Evolutionary conservation across 2,113 vertebrate species (phyloP).

Genomic region (Larimichthys crocea): DNA sequence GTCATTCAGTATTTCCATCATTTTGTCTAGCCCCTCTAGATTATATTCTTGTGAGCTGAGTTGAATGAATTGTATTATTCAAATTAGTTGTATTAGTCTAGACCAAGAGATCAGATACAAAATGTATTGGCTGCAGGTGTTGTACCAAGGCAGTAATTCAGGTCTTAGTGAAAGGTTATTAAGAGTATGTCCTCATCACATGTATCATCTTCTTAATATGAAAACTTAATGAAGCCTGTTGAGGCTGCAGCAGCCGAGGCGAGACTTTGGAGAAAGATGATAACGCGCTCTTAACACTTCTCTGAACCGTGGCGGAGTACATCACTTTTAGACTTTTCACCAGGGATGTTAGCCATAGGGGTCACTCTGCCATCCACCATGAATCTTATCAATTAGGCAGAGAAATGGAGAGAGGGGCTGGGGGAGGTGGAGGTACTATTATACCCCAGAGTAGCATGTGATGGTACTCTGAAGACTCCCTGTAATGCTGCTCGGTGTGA

Average conservation of each 20-base stretch:
- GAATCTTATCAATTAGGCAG: conserved; percentile 57
- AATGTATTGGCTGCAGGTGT: background rate
- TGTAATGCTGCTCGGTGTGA: conserved; percentile 37
- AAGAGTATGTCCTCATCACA: conserved; percentile 56
- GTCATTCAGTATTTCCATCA: background rate
- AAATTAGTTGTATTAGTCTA: background rate
- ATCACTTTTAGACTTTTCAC: conserved; percentile 54
- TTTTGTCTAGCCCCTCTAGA: background rate
- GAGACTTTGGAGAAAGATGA: conserved; percentile 48
- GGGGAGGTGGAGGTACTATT: background rate
- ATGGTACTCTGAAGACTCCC: conserved; percentile 42
- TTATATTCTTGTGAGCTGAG: background rate
- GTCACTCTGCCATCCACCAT: conserved; percentile 33
- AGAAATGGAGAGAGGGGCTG: background rate
- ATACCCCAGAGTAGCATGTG: conserved; percentile 36
- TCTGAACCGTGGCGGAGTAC: conserved; percentile 31
- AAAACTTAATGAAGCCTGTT: conserved; percentile 69
- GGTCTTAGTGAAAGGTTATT: conserved; percentile 12
- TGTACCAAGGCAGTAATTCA: background rate
- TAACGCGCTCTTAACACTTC: conserved; percentile 38
- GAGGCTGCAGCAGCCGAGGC: conserved; percentile 43
- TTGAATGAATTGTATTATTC: background rate
- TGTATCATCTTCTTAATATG: conserved; percentile 59
- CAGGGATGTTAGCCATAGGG: conserved; percentile 41
- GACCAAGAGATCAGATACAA: background rate